Conservation (phyloP, 1,140 invertebrate species). For the Drosophila pectinifera region DNA sequence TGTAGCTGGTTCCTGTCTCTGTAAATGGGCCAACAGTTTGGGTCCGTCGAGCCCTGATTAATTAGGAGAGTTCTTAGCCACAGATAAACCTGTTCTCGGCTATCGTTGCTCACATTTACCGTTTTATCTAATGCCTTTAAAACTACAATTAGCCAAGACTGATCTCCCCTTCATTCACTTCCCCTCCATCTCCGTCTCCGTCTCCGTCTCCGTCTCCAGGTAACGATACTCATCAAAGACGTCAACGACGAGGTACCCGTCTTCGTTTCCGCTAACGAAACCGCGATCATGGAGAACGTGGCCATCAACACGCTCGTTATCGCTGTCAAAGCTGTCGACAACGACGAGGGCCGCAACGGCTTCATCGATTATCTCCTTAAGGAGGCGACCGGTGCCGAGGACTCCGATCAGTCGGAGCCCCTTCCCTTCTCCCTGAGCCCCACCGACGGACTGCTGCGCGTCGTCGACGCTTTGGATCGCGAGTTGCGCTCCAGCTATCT, state of each 20-base stretch:
- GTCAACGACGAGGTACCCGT: constrained; percentile 97
- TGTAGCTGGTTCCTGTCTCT: no score
- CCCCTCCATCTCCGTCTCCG: no score
- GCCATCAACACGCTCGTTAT: constrained; percentile 95
- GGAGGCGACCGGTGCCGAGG: constrained; percentile 59
- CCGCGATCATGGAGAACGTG: constrained; percentile 93
- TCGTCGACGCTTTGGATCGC: constrained; percentile 92
- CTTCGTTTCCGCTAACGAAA: constrained; percentile 93
- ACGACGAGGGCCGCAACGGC: constrained; percentile 96
- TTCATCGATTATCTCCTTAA: constrained; percentile 95
- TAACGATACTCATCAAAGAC: constrained; percentile 94
- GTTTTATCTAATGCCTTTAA: constrained; percentile 15
- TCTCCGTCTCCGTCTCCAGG: constrained; percentile 87
- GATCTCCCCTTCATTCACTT: constrained; percentile 9
- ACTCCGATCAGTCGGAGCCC: constrained; percentile 48
- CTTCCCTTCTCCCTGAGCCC: constrained; percentile 93
- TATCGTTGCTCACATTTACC: constrained; percentile 12
- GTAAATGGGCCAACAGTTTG: neutral
- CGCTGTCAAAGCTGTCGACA: constrained; percentile 95
- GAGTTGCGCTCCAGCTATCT: constrained; percentile 93
- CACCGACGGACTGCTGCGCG: constrained; percentile 93
- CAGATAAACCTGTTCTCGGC: constrained; percentile 2
- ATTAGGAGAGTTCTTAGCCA: constrained; percentile 3
- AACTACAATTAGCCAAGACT: constrained; percentile 31
- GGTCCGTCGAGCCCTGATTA: constrained; percentile 23